Base-by-base conservation (phyloP, 2,797 vertebrate genomes). In the Chaunax sp. region DNA sequence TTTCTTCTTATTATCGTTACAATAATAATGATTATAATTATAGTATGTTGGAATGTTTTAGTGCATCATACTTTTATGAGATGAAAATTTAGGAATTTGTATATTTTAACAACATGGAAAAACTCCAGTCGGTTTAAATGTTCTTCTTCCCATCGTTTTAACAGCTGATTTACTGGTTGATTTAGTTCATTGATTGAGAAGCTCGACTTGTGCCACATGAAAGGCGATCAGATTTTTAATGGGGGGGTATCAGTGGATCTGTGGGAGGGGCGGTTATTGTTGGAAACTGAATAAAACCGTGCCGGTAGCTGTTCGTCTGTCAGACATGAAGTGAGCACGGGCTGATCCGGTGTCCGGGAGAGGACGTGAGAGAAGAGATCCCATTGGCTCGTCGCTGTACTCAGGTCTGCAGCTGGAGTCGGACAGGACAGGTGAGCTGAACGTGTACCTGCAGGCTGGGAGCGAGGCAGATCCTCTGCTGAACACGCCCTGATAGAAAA, bases 401-500 rank as follows among this genome's bases (percentile, higher is more conserved):
- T 19, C 55, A 7, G 45, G 37, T 62, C 33, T 26, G 19, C 30
- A 14, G 65, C 22, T n/a, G 20, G 41, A n/a, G 53, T 66, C 33
- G 41, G 30, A 14, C 10, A 22, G n/a, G 53, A 46, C 50, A 4
- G 71, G 30, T 38, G 69, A 62, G 60, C 61, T 28, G 71, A 61
- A 68, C 76, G 75, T 73, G 71, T 73, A 83, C 80, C 83, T 83
- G 66, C 56, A 71, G 54, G 68, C 63, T 59, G 75, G 28, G 69
- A 64, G 61, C 64, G 66, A 80, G 81, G 74, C 76, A 75, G 69
- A 75, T 77, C 78, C 78, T 62, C 59, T 13, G 51, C 74, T 33
- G 91, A 92, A 93, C 92, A 92, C 93, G 92, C 92, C 93, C 92
- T 81, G 81, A 73, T 66, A 90, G 74, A 69, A 73, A 58, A 87